Evolutionary conservation across 2,888 invertebrate genomes (phyloP).

Genomic region (Coremacera marginata): DNA sequence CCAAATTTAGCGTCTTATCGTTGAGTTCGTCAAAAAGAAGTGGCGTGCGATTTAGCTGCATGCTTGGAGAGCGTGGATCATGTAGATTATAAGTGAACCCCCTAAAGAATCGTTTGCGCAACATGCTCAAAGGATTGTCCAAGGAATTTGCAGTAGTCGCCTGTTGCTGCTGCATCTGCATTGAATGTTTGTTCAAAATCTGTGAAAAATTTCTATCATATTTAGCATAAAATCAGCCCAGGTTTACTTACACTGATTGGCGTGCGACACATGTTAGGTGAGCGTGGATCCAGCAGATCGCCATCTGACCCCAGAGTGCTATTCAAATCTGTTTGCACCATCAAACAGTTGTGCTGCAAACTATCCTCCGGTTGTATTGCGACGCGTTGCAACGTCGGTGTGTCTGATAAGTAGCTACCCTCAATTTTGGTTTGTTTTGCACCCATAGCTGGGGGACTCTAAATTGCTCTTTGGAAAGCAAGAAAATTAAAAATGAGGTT

Average conservation of each 20-base stretch:
- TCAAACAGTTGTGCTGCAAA: constrained; percentile 6
- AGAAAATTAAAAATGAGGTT: background rate
- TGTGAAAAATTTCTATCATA: background rate
- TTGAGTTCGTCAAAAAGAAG: constrained; percentile 58
- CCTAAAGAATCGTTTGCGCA: constrained; percentile 62
- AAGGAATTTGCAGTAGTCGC: constrained; percentile 39
- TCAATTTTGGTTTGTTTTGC: constrained; percentile 62
- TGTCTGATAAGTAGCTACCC: constrained; percentile 55
- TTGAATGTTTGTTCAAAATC: constrained; percentile 28
- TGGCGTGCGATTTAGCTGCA: constrained; percentile 62
- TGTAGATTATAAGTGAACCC: constrained; percentile 58
- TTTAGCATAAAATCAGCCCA: background rate
- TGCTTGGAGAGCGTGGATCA: constrained; percentile 63
- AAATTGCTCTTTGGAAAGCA: background rate
- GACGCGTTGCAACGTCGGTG: constrained; percentile 48
- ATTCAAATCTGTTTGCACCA: constrained; percentile 34
- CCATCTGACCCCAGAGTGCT: background rate
- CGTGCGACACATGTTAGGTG: constrained; percentile 60
- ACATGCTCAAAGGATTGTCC: constrained; percentile 50
- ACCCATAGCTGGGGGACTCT: constrained; percentile 55
- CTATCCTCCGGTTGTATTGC: background rate
- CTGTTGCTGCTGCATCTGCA: constrained; percentile 11
- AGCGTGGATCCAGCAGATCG: constrained; percentile 59
- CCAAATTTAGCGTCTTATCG: constrained; percentile 60
- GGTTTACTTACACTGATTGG: constrained; percentile 57